Evolutionary conservation across 64 coral and sea anemone genomes (phyloP).

Genomic region (Pachyseris speciosa): DNA sequence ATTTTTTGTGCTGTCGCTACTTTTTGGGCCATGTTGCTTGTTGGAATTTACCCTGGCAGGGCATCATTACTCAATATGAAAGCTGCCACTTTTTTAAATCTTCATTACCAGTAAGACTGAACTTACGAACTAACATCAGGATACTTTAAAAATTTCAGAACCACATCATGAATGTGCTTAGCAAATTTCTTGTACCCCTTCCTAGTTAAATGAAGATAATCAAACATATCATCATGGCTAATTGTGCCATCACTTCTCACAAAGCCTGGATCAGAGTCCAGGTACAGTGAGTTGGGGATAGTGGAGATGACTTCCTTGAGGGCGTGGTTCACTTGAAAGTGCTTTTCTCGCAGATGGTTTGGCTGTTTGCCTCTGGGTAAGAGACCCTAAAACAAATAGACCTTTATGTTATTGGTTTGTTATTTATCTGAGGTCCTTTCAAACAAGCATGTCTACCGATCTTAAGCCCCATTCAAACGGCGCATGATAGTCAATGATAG

Average conservation of each 20-base stretch:
- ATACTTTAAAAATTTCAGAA: slow-evolving; percentile 92
- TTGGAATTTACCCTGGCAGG: too few relatives aligned
- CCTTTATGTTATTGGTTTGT: background rate
- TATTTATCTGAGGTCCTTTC: background rate
- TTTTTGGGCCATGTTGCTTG: too few relatives aligned
- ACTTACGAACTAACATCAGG: background rate
- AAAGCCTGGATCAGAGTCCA: slow-evolving; percentile 96
- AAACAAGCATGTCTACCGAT: background rate
- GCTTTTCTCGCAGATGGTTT: slow-evolving; percentile 83
- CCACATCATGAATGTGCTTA: slow-evolving; percentile 72
- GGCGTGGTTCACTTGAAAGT: slow-evolving; percentile 89
- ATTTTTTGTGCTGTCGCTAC: too few relatives aligned
- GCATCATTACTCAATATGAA: background rate
- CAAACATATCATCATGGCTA: slow-evolving; percentile 85
- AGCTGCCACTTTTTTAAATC: background rate
- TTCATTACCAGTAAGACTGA: background rate
- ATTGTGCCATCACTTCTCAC: slow-evolving; percentile 88
- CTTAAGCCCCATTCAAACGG: too few relatives aligned
- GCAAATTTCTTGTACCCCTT: slow-evolving; percentile 82
- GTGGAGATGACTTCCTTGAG: slow-evolving; percentile 61
- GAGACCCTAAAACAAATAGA: slow-evolving; percentile 65
- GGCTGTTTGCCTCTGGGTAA: slow-evolving; percentile 90
- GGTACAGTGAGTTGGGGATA: slow-evolving; percentile 83
- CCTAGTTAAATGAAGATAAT: slow-evolving; percentile 92
- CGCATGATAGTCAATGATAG: too few relatives aligned